Evolutionary conservation across 2,888 invertebrate genomes (phyloP).

Genomic region (Tenthredo scrophulariae): DNA sequence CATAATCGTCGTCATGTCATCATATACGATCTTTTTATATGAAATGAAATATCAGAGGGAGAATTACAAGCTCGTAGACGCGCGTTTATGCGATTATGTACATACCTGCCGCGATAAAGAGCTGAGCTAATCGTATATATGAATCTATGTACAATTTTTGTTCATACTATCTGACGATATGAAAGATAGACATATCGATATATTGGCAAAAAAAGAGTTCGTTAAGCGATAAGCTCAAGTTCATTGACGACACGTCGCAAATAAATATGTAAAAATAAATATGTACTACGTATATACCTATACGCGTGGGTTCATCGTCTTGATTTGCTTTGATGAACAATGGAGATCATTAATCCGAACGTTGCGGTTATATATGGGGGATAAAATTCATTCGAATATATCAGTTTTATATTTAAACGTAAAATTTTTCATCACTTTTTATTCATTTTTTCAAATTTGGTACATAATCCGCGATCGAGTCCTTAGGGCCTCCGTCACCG

Average conservation of each 20-base stretch:
- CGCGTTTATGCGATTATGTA: no score
- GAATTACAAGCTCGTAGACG: no score
- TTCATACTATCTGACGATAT: no score
- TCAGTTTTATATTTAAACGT: background rate
- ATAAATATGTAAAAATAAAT: background rate
- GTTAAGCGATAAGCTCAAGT: slow-evolving; percentile 20
- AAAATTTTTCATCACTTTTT: background rate
- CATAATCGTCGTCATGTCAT: no score
- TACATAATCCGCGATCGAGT: background rate
- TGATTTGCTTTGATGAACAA: background rate
- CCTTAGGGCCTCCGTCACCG: background rate
- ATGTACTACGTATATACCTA: background rate
- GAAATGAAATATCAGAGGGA: no score
- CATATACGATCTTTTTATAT: no score
- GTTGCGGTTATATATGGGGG: background rate
- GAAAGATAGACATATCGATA: background rate
- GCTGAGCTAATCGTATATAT: no score
- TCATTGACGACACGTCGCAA: background rate
- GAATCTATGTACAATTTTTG: no score
- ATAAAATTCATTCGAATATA: background rate
- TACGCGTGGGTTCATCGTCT: background rate
- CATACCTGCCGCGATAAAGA: no score
- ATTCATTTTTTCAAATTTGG: background rate
- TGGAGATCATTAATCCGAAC: background rate
- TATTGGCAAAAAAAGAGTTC: background rate